Evolutionary conservation across 1,140 invertebrate genomes (phyloP).

Genomic region (Listronotus oregonensis): DNA sequence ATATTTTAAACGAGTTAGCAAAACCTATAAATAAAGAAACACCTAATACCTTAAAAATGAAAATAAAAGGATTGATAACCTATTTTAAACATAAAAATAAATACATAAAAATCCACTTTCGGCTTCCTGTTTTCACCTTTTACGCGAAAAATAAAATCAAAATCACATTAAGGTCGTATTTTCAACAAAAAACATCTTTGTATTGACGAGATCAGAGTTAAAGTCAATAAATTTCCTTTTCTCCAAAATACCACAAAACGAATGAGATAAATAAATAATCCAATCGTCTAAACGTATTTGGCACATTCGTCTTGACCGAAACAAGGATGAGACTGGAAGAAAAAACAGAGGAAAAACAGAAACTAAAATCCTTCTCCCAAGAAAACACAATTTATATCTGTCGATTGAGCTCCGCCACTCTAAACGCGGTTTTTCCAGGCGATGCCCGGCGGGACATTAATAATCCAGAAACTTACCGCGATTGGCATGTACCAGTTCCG

Average conservation of each 20-base stretch:
- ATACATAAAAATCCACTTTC: no score
- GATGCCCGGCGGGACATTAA: constrained; percentile 22
- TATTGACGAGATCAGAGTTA: constrained; percentile 21
- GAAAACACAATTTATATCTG: constrained; percentile 32
- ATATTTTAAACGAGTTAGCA: no score
- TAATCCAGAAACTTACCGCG: constrained; percentile 27
- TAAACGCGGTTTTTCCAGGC: constrained; percentile 30
- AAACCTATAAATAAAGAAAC: no score
- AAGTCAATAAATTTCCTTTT: constrained; percentile 27
- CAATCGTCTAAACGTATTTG: constrained; percentile 29
- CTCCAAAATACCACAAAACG: constrained; percentile 19
- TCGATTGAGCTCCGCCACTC: constrained; percentile 26
- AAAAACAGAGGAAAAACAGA: constrained; percentile 27
- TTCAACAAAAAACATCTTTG: constrained; percentile 10
- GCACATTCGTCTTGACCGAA: constrained; percentile 31
- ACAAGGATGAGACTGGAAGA: constrained; percentile 28
- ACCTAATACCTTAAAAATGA: no score
- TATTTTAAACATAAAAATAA: no score
- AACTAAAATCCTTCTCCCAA: constrained; percentile 25
- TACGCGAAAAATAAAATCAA: no score
- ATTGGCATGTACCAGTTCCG: constrained; percentile 26
- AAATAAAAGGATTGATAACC: no score
- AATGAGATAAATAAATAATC: constrained; percentile 31
- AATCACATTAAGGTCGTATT: not conserved
- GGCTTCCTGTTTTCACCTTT: not conserved